These are phyloP conservation scores for Dascyllus trimaculatus DNA, from an alignment of 2,113 vertebrate species.

Conservation along the genomic window DNA sequence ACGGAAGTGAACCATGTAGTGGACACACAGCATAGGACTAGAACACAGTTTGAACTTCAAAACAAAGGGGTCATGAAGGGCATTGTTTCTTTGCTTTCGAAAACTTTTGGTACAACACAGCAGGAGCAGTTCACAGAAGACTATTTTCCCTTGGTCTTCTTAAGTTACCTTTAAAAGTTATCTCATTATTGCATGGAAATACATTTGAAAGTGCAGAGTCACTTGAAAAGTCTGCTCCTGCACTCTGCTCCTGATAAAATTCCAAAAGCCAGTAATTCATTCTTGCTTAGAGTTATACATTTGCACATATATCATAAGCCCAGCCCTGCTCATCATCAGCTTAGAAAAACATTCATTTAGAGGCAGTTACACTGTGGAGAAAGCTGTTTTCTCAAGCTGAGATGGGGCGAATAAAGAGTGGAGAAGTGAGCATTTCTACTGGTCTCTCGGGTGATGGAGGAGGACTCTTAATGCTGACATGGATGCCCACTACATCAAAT, in stretches of 20 bases:
- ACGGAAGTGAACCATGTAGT: too few species aligned
- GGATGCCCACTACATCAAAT: neutral
- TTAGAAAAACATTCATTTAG: neutral
- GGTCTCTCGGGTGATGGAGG: neutral
- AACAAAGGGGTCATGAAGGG: too few species aligned
- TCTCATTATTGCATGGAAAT: neutral
- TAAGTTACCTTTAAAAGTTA: neutral
- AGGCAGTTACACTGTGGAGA: neutral
- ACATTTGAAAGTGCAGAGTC: neutral
- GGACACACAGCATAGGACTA: too few species aligned
- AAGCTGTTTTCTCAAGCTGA: neutral
- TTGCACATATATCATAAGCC: neutral
- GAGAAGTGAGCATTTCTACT: neutral
- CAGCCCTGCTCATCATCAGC: neutral
- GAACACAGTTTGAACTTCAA: too few species aligned
- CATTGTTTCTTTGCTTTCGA: neutral
- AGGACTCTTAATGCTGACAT: neutral
- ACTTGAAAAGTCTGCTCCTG: neutral
- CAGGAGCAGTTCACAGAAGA: too few species aligned
- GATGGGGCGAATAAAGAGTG: neutral
- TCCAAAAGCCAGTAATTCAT: neutral
- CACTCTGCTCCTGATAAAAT: neutral
- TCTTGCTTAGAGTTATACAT: neutral
- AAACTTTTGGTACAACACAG: neutral
- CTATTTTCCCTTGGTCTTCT: neutral